Percentiles rank a stretch among this genome's conserved stretches.
Evolutionary conservation across 2,113 vertebrate genomes (phyloP).

Genomic region (Tachysurus vachellii): DNA sequence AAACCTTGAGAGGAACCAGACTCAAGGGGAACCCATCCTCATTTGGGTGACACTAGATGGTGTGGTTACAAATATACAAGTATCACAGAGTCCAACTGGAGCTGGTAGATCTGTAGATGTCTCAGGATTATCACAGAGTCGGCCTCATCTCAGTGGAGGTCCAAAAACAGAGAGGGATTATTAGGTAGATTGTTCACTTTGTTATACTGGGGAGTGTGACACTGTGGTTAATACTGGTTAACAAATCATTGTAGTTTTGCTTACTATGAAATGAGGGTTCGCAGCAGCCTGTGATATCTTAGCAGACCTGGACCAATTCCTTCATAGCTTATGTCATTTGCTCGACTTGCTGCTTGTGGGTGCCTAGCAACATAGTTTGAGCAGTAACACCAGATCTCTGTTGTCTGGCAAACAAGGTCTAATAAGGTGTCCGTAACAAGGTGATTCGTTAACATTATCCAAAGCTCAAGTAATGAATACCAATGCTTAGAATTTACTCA

Average conservation of each 20-base stretch:
- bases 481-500: neutral
- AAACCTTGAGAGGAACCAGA: too few species aligned
- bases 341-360: neutral
- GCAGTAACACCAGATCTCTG: neutral
- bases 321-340: neutral
- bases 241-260: neutral
- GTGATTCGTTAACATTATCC: neutral
- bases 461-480: neutral
- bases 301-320: neutral
- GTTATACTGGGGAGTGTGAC: neutral
- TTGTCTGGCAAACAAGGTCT: neutral
- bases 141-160: too few species aligned
- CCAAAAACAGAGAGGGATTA: neutral
- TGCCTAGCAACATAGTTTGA: conserved; percentile 3
- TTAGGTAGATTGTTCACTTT: neutral
- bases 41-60: too few species aligned
- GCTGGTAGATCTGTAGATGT: too few species aligned
- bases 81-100: too few species aligned
- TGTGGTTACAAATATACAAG: too few species aligned
- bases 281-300: neutral
- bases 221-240: neutral
- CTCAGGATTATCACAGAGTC: too few species aligned
- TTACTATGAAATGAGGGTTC: neutral
- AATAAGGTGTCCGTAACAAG: neutral
- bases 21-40: too few species aligned